Evolutionary conservation across 2,113 vertebrate species (phyloP), one percentile per base, ranked within the genome.

Genomic region (Rhodinocichla rosea): DNA sequence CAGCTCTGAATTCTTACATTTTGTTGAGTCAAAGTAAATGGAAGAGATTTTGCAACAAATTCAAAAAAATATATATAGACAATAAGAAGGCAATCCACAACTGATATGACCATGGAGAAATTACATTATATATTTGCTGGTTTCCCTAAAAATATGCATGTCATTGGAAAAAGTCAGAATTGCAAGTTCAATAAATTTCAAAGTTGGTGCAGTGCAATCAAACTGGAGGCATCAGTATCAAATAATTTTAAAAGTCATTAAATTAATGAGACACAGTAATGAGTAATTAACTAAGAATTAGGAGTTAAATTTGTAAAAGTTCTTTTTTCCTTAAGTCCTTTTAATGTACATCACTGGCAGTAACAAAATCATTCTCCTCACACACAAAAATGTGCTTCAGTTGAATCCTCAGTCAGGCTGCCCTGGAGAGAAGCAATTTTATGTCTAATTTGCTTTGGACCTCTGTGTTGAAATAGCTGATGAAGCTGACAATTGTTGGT

Each of bases 51-150:
- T 37, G 55, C 55, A 68, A 59, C 4, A 17, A 50, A 77, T n/a
- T 71, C 0, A 15, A 53, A 60, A 53, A 37, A 32, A 47, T 7
- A 52, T 7, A n/a, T 10, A n/a, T 8, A 35, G 3, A 32, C 11
- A 63, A 23, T 42, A 44, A 49, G 11, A 83, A 47, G 5, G 23
- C 30, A 63, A 42, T 59, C n/a, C 37, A n/a, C 26, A 70, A 40
- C 0, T 63, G 20, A 67, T 10, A n/a, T 37, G 30, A 18, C 4
- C 17, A 42, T 4, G 45, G 42, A 33, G 74, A 71, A 74, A 44
- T 16, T 3, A 11, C 28, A 45, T 7, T 33, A 9, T 11, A 2
- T 15, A 45, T 56, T 42, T 64, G 35, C 13, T 73, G 35, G 15
- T 56, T 84, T 85, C 27, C 37, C 50, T 62, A 64, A 60, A 87